Conservation (phyloP, 2,113 vertebrate species). For the Myiopsitta monachus region DNA sequence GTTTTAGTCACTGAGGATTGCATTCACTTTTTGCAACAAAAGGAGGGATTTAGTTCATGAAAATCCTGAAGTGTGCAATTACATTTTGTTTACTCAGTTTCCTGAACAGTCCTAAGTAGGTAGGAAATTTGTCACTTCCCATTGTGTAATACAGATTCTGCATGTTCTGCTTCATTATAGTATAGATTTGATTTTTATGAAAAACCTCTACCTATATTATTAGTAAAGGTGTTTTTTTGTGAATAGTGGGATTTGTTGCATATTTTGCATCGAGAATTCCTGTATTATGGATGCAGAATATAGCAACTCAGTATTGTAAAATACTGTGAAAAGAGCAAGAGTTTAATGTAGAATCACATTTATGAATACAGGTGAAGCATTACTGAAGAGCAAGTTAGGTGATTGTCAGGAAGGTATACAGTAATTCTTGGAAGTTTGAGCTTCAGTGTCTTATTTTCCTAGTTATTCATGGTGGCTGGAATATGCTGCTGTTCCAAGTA, state of each 20-base stretch:
- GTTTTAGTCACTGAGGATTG: background rate
- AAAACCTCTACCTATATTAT: background rate
- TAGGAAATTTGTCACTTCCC: background rate
- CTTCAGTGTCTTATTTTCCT: background rate
- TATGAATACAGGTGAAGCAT: background rate
- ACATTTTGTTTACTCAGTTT: background rate
- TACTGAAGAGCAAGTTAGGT: background rate
- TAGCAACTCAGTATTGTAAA: background rate
- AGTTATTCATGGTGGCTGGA: background rate
- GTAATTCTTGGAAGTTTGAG: background rate
- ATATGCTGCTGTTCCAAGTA: background rate
- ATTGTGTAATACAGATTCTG: background rate
- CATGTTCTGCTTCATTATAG: background rate
- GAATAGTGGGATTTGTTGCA: background rate
- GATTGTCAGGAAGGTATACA: background rate
- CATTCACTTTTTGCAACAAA: fast-evolving
- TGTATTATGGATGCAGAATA: fast-evolving
- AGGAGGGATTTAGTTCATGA: background rate
- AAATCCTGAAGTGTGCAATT: background rate
- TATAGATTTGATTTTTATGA: background rate
- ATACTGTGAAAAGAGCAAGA: background rate
- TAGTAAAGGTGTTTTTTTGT: background rate
- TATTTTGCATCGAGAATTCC: background rate
- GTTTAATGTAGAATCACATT: background rate
- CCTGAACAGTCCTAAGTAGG: too few species aligned